Base-by-base conservation (phyloP, 2,797 vertebrate genomes). In the Lagocephalus sceleratus region DNA sequence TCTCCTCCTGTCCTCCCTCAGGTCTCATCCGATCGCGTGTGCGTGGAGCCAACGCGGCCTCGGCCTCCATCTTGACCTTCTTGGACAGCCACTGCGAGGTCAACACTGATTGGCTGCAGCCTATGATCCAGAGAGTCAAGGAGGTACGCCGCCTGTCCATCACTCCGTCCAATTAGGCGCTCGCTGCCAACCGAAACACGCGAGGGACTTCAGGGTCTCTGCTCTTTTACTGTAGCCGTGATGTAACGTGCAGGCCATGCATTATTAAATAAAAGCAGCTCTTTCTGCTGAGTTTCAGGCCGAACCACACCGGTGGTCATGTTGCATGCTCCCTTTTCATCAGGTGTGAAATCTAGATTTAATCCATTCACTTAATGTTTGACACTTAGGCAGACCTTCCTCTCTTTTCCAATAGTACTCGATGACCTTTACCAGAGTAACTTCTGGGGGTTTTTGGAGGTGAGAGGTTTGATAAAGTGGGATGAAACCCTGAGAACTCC, bases 21-120 rank as follows among this genome's bases (percentile, higher is more conserved):
- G 97, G 97, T 66, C 85, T 99, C 71, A 99, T 99, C 81, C 93
- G 97, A 32, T 99, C 97, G 17, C 92, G 97, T 1, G 96, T 99
- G 17, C 90, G 93, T 6, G 97, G 97, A 51, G 96, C 97, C 12
- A 94, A 94, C 38, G 84, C 89, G 12, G 95, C 97, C 0, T 61
- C 89, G 0, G 94, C 95, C 60, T 79, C 92, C 10, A 74, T 99
- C 79, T 91, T 99, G 66, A 98, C 97, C 54, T 99, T 99, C 77
- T 57, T 99, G 85, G 97, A 99, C 82, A 99, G 97, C 74, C 97
- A 99, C 87, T 99, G 97, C 20, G 97, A 99, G 74, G 97, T 98
- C 73, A 99, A 99, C 85, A 81, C 82, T 0, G 95, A 98, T 66
- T 99, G 97, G 97, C 92, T 99, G 57, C 95, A 97, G 89, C 97